Base-by-base conservation (phyloP, 2,888 invertebrate genomes). In the Pachymerium ferrugineum region DNA sequence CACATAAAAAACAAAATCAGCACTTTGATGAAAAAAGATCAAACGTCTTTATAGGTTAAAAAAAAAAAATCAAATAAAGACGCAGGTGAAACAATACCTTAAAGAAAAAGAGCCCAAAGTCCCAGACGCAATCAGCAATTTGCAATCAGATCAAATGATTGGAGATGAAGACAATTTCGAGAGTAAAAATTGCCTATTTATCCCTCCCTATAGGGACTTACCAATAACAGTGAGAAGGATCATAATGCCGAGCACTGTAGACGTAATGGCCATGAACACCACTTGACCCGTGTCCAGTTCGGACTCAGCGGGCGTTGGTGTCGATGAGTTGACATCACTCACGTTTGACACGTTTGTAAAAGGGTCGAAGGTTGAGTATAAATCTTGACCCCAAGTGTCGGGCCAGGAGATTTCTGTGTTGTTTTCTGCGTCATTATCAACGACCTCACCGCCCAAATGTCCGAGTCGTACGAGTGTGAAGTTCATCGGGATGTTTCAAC, bases 191-290 rank as follows among this genome's bases (percentile, higher is more conserved):
- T 12, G 38, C 14, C 5, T 12, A 4, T 12, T 28, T 19, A n/a
- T 19, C 19, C 12, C 19, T 62, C 12, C 12, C 28, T 62, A n/a
- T 16, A 25, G 22, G 22, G 28, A 62, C 62, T 62, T 62, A 12
- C 62, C 62, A 12, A 62, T 62, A 28, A 62, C 62, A 12, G 62
- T 62, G 22, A 28, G 22, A 19, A 62, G 62, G 62, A 62, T 62
- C 62, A 62, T 14, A 19, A 62, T 62, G 62, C 62, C 62, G 12
- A 62, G 62, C 62, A 62, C 62, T 28, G 62, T 62, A 1, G 62
- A 62, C 12, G 28, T 28, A 28, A 62, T 62, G 22, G 28, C 62
- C 62, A 62, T 62, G 62, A 28, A 25, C 62, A 62, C 62, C 22
- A 62, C 22, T 28, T 62, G 62, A 25, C 62, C 62, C 62, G 62